Base-by-base conservation (phyloP, 2,113 vertebrate species). In the Caranx ignobilis region DNA sequence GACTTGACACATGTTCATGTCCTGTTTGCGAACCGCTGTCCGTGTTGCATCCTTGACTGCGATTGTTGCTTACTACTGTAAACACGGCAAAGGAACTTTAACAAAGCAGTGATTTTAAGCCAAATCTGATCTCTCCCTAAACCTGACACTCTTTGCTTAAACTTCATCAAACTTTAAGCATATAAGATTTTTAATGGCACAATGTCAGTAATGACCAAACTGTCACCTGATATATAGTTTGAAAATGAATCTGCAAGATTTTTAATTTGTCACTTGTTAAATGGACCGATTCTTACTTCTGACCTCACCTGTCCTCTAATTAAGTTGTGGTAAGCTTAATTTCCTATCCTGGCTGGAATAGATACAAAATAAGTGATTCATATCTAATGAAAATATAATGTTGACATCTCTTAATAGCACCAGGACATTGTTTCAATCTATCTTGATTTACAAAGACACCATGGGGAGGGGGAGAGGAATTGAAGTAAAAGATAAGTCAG, bases 301-400 rank as follows among this genome's bases (percentile, higher is more conserved):
- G 61, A 64, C 50, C 26, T 67, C 65, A 79, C 66, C 45, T 76
- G 59, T 59, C 31, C 35, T 73, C 39, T 77, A 57, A 78, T 76
- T 75, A 63, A 67, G 19, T 37, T 70, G 26, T 64, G 11, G 19
- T 79, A 32, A 73, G 62, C 71, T 43, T 74, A 34, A 79, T 89
- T 82, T 80, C 79, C 72, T 59, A 57, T 11, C 71, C 48, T 65
- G 18, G 64, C 31, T 47, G 9, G 34, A 18, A 57, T 6, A 12
- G 21, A 54, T 48, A 59, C 35, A 21, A 48, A 63, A 54, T 52
- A 54, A 50, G 16, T 65, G 62, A 75, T 73, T 61, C 10, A 55
- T 61, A 68, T 62, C 64, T 54, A 65, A 77, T 60, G 34, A 54
- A 69, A 85, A 71, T 65, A 21, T 59, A 12, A 54, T 47, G 13